Base-by-base conservation (phyloP, 2,113 vertebrate species). In the Smithornis capensis region DNA sequence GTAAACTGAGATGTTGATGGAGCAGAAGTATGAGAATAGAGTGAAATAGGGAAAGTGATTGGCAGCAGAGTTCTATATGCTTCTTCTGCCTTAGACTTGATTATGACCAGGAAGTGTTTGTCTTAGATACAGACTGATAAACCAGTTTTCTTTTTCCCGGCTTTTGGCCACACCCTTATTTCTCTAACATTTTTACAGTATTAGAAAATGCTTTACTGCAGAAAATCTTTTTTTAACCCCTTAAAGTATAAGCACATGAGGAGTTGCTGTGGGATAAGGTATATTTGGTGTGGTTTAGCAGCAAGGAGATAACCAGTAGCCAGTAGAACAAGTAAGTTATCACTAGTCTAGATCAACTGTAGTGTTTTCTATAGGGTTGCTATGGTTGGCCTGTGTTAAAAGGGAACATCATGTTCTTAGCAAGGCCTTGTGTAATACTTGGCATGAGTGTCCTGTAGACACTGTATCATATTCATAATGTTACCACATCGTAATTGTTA, bases 401-500 rank as follows among this genome's bases (percentile, higher is more conserved):
- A 83, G 49, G 68, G 90, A 85, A 93, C 92, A 63, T 85, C 81
- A 18, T 91, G 95, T 96, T 92, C 94, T 83, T 55, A 78, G 73
- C 16, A 52, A 86, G 50, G 23, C 50, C 33, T 96, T 96, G 83
- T 88, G 83, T 94, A 96, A 96, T 60, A 73, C 62, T 85, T 95
- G 94, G 91, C 94, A 24, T 37, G 86, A 78, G 19, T 28, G 49
- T 91, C 47, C 69, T 79, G 57, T 76, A 96, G 92, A 78, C 87
- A 55, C 25, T 83, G 18, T 50, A 42, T 63, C 44, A 22, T 33
- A 75, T 31, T 89, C 23, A 19, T n/a, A 62, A 45, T 0, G 6
- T 95, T 95, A 81, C 92, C 94, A 94, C 94, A 94, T 83, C 56
- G 23, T 96, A 96, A 93, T 94, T 94, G 76, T 37, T 64, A 40